Evolutionary conservation across 2,797 vertebrate species (phyloP).

Genomic region (Hemibagrus guttatus): DNA sequence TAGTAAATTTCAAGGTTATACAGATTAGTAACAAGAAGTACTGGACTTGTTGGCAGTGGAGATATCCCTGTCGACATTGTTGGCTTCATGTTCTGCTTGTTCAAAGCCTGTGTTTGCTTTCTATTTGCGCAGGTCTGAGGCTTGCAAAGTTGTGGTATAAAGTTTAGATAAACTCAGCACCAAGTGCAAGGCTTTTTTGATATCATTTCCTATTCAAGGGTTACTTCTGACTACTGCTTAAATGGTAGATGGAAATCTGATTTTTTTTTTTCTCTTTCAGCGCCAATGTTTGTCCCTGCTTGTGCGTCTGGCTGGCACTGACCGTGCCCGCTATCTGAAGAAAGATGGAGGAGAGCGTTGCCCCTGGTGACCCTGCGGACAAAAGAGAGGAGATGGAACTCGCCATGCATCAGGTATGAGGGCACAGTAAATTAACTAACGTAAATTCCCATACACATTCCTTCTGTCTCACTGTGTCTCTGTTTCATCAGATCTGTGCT

Average conservation of each 20-base stretch:
- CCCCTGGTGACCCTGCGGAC: slow-evolving; percentile 82
- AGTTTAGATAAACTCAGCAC: not conserved
- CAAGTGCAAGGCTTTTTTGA: not conserved
- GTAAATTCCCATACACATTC: not conserved
- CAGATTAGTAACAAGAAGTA: not conserved
- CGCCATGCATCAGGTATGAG: slow-evolving; percentile 90
- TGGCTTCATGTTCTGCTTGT: not conserved
- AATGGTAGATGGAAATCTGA: not conserved
- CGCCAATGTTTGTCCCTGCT: slow-evolving; percentile 90
- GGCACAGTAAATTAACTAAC: not conserved
- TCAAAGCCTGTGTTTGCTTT: not conserved
- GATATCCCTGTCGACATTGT: not conserved
- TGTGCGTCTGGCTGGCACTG: slow-evolving; percentile 87
- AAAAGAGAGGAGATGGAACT: slow-evolving; percentile 89
- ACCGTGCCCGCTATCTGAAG: slow-evolving; percentile 86
- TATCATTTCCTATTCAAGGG: too few species aligned
- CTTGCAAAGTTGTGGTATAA: not conserved
- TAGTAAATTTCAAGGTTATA: not conserved
- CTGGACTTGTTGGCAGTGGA: not conserved
- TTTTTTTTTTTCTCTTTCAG: slow-evolving; percentile 62
- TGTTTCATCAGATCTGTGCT: slow-evolving; percentile 85
- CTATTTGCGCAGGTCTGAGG: not conserved
- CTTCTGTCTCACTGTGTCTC: slow-evolving; percentile 45
- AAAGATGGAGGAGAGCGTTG: slow-evolving; percentile 79
- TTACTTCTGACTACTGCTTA: not conserved